Base-by-base conservation (phyloP, 2,888 invertebrate species). In the Pyralis farinalis region DNA sequence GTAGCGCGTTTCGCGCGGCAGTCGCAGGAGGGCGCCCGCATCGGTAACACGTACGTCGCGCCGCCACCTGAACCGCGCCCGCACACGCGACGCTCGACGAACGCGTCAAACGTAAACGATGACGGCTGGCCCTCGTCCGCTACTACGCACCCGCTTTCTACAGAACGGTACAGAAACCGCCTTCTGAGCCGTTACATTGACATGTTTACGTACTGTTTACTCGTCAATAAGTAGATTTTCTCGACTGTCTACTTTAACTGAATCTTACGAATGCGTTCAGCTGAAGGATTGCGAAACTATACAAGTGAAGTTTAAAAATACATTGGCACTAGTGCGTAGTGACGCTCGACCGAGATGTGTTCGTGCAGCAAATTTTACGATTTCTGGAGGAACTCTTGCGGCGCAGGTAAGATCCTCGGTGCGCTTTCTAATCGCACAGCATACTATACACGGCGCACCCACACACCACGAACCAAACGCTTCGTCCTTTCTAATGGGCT, bases 231-330 rank as follows among this genome's bases (percentile, higher is more conserved):
- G 64, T 56, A 68, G 73, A 73, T 77, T 70, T 70, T 69, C 62
- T 66, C 65, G 61, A 57, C 67, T 65, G 58, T 63, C 65, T 55
- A 65, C 64, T 62, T 70, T 71, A 70, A 69, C 63, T 70, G 63
- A 70, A 74, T 63, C 59, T 72, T 71, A 66, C 70, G 72, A 74
- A 74, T 71, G 70, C 74, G 72, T 63, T 71, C 69, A 72, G 69
- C 71, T 80, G 78, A 78, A 79, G 75, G 65, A 75, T 84, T 86
- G 78, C 83, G 83, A 87, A 87, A 86, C 85, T 78, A 56, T 84
- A 80, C 77, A 77, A 84, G 87, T 87, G 86, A 85, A 85, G 84
- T 88, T 86, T 87, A 87, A 83, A 86, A 87, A 87, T 87, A 88
- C 80, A 82, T 85, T 85, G 79, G 80, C 84, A 77, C 65, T 75